Conservation (phyloP, 2,113 vertebrate genomes). For the Eurypyga helias region DNA sequence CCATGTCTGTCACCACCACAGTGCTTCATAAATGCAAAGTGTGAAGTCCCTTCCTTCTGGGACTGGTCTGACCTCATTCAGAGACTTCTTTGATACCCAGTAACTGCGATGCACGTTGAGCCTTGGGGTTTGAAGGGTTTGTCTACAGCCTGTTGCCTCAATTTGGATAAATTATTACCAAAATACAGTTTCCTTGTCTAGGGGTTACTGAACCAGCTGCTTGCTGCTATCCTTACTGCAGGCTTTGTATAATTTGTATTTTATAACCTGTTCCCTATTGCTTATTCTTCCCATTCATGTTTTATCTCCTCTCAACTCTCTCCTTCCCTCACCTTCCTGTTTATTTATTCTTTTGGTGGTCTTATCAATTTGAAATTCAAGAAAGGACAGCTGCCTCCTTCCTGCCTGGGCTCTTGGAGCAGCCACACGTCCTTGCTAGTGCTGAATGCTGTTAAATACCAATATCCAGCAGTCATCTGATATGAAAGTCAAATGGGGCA, state of each 20-base stretch:
- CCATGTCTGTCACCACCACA: background rate
- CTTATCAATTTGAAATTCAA: background rate
- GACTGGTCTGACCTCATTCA: background rate
- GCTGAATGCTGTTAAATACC: background rate
- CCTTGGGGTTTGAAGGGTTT: background rate
- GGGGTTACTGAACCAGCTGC: background rate
- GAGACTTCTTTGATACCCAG: background rate
- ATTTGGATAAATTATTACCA: background rate
- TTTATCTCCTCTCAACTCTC: background rate
- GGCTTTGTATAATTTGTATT: background rate
- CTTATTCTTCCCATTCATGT: background rate
- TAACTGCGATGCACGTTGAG: background rate
- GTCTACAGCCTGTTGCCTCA: background rate
- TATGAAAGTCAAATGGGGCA: background rate
- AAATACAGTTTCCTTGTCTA: background rate
- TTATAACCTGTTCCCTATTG: background rate
- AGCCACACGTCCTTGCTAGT: background rate
- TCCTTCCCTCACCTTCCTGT: background rate
- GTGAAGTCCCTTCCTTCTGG: background rate
- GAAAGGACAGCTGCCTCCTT: background rate
- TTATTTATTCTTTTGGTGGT: background rate
- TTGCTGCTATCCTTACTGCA: background rate
- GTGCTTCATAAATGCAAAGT: background rate
- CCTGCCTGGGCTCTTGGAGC: background rate
- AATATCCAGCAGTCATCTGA: background rate